Percentiles rank a stretch among this genome's conserved stretches.
Evolutionary conservation across 2,113 vertebrate genomes (phyloP).

Genomic region (Coryphaenoides rupestris): DNA sequence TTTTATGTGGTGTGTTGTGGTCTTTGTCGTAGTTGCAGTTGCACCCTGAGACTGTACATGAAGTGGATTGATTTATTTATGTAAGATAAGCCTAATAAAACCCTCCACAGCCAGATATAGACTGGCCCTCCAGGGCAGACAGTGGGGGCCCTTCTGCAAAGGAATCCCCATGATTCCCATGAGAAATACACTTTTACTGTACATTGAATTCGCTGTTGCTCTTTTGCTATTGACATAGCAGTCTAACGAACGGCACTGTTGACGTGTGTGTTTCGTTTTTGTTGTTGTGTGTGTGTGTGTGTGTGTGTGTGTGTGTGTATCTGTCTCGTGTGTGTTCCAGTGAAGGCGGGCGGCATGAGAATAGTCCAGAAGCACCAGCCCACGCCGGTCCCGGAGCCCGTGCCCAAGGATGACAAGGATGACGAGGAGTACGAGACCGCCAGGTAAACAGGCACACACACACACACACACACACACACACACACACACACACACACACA

Average conservation of each 20-base stretch:
- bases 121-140: slow-evolving; percentile 16
- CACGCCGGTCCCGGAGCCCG: slow-evolving; percentile 73
- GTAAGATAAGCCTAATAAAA: too few species aligned
- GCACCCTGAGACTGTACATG: too few species aligned
- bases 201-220: too few species aligned
- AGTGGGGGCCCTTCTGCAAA: background rate
- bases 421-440: slow-evolving; percentile 87
- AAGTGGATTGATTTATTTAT: too few species aligned
- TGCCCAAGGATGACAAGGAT: slow-evolving; percentile 85
- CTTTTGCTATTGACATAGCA: too few species aligned
- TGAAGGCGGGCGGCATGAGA: slow-evolving; percentile 95
- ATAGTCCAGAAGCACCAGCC: slow-evolving; percentile 95
- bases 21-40: too few species aligned
- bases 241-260: too few species aligned
- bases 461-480: slow-evolving; percentile 1
- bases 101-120: slow-evolving; percentile 37
- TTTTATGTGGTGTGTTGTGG: too few species aligned
- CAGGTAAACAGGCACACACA: slow-evolving; percentile 75
- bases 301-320: background rate
- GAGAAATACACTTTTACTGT: too few species aligned
- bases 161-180: background rate
- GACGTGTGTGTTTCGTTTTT: too few species aligned
- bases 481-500: too few species aligned
- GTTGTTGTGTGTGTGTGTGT: background rate
- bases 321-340: slow-evolving; percentile 72